Percentiles rank a stretch among this genome's conserved stretches.
phyloP scores from a whole-genome alignment of 2,113 vertebrate genomes.

The Puffinus mauretanicus region DNA sequence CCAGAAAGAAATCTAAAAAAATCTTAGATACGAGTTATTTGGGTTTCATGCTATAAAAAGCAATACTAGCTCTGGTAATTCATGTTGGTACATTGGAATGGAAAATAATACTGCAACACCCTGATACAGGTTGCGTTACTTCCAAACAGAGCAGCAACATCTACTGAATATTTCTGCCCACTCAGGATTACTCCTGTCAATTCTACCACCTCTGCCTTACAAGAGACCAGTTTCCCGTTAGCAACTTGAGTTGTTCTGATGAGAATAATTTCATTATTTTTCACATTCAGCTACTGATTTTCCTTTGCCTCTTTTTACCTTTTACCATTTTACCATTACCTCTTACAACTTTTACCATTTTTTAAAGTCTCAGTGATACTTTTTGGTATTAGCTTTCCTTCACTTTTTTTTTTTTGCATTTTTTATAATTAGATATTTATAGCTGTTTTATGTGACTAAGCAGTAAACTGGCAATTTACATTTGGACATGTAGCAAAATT shows the following conservation, averaged over 20 bases:
- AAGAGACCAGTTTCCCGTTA: background rate
- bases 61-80: background rate
- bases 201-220: background rate
- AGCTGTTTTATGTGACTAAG: background rate
- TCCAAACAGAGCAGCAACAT: background rate
- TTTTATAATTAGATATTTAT: background rate
- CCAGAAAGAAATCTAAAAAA: background rate
- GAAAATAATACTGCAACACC: background rate
- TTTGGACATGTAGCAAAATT: background rate
- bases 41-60: background rate
- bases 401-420: background rate
- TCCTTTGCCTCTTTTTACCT: background rate
- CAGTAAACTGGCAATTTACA: background rate
- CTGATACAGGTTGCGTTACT: background rate
- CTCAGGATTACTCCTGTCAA: background rate
- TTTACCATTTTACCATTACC: no score
- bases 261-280: background rate
- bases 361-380: background rate
- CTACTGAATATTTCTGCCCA: background rate
- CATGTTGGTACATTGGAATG: background rate
- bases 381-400: background rate
- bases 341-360: background rate
- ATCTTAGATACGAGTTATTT: rapidly evolving
- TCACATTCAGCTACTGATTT: background rate
- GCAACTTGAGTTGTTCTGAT: background rate